phyloP scores from a whole-genome alignment of 2,113 vertebrate genomes.

The Alaudala cheleensis region DNA sequence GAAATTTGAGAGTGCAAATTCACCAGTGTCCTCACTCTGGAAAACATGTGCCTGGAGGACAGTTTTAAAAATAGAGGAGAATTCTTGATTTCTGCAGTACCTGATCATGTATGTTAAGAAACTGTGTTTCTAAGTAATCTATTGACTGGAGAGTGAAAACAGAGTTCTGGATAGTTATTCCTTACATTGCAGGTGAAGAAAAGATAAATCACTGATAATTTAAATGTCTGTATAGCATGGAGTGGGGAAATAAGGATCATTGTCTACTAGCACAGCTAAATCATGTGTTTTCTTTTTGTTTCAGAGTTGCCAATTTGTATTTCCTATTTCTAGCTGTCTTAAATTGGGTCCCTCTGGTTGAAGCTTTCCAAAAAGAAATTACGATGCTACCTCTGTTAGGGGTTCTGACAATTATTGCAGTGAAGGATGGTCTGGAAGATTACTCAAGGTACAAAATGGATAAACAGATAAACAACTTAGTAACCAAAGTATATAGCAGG shows the following conservation, averaged over 20 bases:
- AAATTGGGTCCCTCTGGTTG: slow-evolving; percentile 97
- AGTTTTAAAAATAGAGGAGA: background rate
- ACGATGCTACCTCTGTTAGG: slow-evolving; percentile 93
- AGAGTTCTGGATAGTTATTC: background rate
- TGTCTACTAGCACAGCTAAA: background rate
- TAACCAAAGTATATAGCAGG: slow-evolving; percentile 86
- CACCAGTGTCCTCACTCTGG: background rate
- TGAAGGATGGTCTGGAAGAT: slow-evolving; percentile 96
- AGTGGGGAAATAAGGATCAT: background rate
- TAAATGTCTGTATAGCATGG: background rate
- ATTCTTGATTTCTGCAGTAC: background rate
- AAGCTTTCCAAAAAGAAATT: slow-evolving; percentile 97
- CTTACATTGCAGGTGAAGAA: background rate
- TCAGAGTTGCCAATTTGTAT: slow-evolving; percentile 93
- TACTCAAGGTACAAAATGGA: slow-evolving; percentile 91
- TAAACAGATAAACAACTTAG: slow-evolving; percentile 88
- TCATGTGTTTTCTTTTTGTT: slow-evolving; percentile 22
- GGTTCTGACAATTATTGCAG: slow-evolving; percentile 88
- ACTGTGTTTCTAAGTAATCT: background rate
- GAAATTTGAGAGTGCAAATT: background rate
- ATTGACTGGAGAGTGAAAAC: background rate
- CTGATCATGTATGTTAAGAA: background rate
- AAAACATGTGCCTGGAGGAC: background rate
- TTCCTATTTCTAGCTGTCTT: slow-evolving; percentile 92
- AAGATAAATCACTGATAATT: background rate